Base-by-base conservation (phyloP, 2,888 invertebrate genomes). In the Azorinus chamasolen region DNA sequence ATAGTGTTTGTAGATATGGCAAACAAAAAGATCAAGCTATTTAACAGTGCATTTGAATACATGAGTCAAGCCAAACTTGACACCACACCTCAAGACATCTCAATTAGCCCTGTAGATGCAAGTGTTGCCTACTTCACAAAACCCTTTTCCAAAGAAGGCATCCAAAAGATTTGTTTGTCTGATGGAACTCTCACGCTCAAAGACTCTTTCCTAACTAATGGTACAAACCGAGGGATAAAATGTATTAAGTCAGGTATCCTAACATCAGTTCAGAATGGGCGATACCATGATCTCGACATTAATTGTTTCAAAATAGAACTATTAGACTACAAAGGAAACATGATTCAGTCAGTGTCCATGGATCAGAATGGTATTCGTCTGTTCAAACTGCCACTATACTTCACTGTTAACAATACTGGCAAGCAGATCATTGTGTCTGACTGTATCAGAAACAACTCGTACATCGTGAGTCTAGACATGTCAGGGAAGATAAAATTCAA, bases 1-100 rank as follows among this genome's bases (percentile, higher is more conserved):
- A 59, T 77, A 0, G 59, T 80, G 22, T 61, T 80, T 54, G 73
- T 74, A 24, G 80, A 80, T 51, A 80, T 80, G 70, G 65, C 66
- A 0, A 76, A 80, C 43, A 70, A 70, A 37, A 80, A 80, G 46
- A 72, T 80, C 10, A 80, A 80, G 68, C 74, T 80, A 32, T 77
- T 76, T 25, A 69, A 53, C 39, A 72, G 64, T 41, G 59, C 61
- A 32, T 68, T 78, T 55, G 69, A 78, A 50, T 62, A 57, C 46
- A 32, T 72, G 18, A 78, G 78, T 32, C 63, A 68, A 55, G 59
- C 63, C 2, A 72, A 78, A 45, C 55, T 78, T 12, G 78, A 78
- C 27, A 78, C 78, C 12, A 78, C 76, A 5, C 80, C 80, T 8
- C 80, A 80, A 54, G 80, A 76, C 58, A 73, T 80, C 14, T 80